phyloP scores from a whole-genome alignment of 64 coral and sea anemone genomes.

The Platygyra sinensis region DNA sequence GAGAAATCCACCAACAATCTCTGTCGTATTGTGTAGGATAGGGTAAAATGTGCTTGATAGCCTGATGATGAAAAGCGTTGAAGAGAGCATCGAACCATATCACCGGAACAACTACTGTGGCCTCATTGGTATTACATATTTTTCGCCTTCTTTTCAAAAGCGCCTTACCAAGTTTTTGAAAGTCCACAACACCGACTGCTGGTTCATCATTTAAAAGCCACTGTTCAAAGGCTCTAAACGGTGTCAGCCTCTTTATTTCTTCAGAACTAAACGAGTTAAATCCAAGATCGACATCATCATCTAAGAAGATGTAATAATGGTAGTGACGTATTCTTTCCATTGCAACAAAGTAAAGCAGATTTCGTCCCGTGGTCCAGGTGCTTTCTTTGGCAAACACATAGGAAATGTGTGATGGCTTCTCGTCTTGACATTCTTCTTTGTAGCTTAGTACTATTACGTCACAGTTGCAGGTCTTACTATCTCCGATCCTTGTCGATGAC shows the following conservation, averaged over 20 bases:
- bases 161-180: background rate
- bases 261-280: background rate
- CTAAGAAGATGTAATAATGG: conserved; percentile 55
- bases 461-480: conserved; percentile 38
- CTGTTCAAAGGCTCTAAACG: conserved; percentile 43
- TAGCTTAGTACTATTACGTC: conserved; percentile 67
- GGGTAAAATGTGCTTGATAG: conserved; percentile 21
- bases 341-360: conserved; percentile 20
- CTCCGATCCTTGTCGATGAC: background rate
- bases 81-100: conserved; percentile 43
- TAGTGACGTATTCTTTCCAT: conserved; percentile 15
- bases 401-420: conserved; percentile 6
- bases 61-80: conserved; percentile 56
- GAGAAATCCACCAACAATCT: background rate
- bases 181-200: conserved; percentile 32
- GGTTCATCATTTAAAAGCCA: conserved; percentile 54
- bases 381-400: conserved; percentile 28
- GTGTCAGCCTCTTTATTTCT: background rate
- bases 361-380: conserved; percentile 50
- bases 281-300: background rate
- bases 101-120: background rate
- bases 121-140: conserved; percentile 16
- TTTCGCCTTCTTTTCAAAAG: background rate
- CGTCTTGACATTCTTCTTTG: background rate
- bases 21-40: background rate